Percentiles rank a stretch among this genome's conserved stretches.
These are phyloP conservation scores for Arizona elegans DNA, from an alignment of 2,113 vertebrate species.

Conservation along the genomic window DNA sequence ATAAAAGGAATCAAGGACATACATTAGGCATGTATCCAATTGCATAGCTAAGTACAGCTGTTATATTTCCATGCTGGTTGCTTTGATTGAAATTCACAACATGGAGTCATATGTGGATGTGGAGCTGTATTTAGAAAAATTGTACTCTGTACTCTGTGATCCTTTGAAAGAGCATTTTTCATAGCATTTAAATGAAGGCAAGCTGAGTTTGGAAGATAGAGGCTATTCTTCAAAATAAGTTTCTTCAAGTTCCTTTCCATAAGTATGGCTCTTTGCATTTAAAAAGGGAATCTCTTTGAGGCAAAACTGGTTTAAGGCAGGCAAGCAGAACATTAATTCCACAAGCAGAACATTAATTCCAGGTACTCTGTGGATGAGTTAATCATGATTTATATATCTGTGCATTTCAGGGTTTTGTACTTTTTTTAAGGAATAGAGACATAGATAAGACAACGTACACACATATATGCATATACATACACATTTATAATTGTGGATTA, in stretches of 20 bases:
- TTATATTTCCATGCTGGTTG: neutral
- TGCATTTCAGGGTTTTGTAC: neutral
- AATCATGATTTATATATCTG: neutral
- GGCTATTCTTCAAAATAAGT: neutral
- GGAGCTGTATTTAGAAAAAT: neutral
- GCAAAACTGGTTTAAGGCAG: neutral
- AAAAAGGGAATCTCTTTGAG: neutral
- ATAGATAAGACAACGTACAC: neutral
- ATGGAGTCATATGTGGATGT: neutral
- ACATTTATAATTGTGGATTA: too few species aligned
- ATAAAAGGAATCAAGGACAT: neutral
- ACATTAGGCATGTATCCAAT: neutral
- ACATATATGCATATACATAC: neutral
- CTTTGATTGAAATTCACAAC: neutral
- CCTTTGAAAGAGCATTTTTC: neutral
- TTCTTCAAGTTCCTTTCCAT: neutral
- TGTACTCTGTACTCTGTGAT: neutral
- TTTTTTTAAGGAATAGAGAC: neutral
- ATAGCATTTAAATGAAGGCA: neutral
- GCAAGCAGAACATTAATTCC: neutral
- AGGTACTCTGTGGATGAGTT: neutral
- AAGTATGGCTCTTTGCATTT: neutral
- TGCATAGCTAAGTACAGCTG: neutral
- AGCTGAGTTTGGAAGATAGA: neutral
- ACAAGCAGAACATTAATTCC: neutral